A percentile compares a stretch with the other conserved stretches of the same genome.
Evolutionary conservation across 2,888 invertebrate species (phyloP).

Genomic region (Trachelus tabidus): DNA sequence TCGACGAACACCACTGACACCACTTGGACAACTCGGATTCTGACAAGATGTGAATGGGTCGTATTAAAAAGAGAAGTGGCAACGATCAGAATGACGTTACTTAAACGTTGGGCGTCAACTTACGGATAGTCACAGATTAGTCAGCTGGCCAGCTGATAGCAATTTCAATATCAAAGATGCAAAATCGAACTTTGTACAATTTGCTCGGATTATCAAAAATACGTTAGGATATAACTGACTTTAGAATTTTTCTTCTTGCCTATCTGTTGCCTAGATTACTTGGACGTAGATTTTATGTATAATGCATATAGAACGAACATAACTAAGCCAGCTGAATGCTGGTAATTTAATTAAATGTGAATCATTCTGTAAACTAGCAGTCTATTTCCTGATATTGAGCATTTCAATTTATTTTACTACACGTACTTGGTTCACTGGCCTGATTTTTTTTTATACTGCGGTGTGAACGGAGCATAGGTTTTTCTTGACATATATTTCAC

Average conservation of each 20-base stretch:
- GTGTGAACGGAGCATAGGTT: neutral
- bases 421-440: neutral
- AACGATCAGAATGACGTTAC: neutral
- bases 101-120: neutral
- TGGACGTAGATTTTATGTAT: neutral
- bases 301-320: neutral
- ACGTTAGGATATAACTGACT: neutral
- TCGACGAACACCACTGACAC: neutral
- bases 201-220: neutral
- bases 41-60: constrained; percentile 5
- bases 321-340: neutral
- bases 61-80: neutral
- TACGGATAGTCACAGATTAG: neutral
- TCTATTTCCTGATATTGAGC: neutral
- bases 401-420: neutral
- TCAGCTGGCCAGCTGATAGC: neutral
- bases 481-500: neutral
- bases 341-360: neutral
- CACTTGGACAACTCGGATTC: neutral
- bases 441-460: neutral
- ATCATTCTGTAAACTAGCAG: neutral
- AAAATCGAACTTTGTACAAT: neutral
- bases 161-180: neutral
- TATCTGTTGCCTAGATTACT: neutral
- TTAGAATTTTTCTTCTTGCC: neutral